A percentile compares a stretch with the other conserved stretches of the same genome.
Conservation (phyloP, 1,140 invertebrate species). For the Teleopsis dalmanni region DNA sequence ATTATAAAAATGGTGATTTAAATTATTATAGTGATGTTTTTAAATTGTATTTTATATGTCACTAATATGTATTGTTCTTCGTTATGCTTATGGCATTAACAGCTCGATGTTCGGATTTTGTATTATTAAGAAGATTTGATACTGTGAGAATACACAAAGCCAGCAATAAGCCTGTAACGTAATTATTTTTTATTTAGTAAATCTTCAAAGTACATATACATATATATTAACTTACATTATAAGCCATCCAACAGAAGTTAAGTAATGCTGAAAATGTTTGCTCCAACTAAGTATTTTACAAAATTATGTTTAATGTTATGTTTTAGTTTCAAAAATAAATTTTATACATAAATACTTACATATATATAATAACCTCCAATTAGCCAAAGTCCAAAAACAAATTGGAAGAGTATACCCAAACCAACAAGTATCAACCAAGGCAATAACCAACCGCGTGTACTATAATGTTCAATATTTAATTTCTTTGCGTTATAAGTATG, state of each 20-base stretch:
- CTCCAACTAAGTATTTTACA: slow-evolving; percentile 67
- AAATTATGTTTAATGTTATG: slow-evolving; percentile 6
- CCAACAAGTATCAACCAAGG: slow-evolving; percentile 71
- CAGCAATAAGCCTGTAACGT: slow-evolving; percentile 74
- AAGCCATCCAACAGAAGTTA: slow-evolving; percentile 71
- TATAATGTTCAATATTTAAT: too few species aligned
- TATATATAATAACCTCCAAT: slow-evolving; percentile 83
- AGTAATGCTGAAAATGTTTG: slow-evolving; percentile 65
- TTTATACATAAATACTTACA: slow-evolving; percentile 53
- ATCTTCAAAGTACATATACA: too few species aligned
- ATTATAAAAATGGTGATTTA: too few species aligned
- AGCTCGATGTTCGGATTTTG: slow-evolving; percentile 84
- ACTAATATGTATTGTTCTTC: too few species aligned
- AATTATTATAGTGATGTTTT: too few species aligned
- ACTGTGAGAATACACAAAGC: slow-evolving; percentile 75
- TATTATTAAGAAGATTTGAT: slow-evolving; percentile 67
- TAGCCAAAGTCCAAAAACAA: slow-evolving; percentile 74
- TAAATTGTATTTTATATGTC: too few species aligned
- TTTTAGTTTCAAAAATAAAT: slow-evolving; percentile 5
- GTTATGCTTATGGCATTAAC: slow-evolving; percentile 63
- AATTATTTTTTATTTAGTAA: too few species aligned
- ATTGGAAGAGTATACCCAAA: slow-evolving; percentile 64
- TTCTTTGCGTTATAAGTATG: too few species aligned
- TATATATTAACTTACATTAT: too few species aligned
- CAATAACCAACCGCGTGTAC: slow-evolving; percentile 62